Percentiles rank a stretch among this genome's conserved stretches.
Evolutionary conservation across 2,113 vertebrate genomes (phyloP).

Genomic region (Stomatorhinus ivindoensis): DNA sequence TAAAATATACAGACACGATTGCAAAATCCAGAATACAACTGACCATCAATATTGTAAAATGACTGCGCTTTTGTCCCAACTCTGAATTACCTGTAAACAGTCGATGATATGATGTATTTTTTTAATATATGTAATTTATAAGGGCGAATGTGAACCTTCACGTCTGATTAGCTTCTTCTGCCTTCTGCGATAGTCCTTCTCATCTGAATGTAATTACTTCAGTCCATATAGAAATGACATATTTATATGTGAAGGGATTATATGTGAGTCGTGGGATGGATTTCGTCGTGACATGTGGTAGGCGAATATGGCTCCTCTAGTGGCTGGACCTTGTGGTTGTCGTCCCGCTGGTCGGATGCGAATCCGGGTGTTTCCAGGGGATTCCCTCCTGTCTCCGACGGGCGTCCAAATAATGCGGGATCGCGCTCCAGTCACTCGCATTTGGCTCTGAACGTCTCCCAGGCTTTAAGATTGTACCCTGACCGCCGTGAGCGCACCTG

Average conservation of each 20-base stretch:
- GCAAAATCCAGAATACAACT: neutral
- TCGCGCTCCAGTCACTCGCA: neutral
- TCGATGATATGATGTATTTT: neutral
- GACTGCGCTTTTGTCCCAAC: neutral
- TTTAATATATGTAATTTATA: neutral
- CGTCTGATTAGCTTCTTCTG: neutral
- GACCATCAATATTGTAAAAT: neutral
- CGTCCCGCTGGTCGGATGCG: neutral
- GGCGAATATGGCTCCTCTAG: neutral
- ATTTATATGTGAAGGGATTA: neutral
- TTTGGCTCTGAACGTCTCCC: neutral
- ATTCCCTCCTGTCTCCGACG: neutral
- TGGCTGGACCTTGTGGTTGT: neutral
- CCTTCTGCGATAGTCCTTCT: neutral
- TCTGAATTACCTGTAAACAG: neutral
- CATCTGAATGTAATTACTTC: neutral
- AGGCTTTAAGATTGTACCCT: neutral
- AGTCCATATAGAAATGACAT: neutral
- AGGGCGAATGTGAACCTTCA: neutral
- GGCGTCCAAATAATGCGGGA: neutral
- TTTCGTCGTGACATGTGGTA: neutral
- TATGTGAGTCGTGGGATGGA: neutral
- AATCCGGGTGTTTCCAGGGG: neutral
- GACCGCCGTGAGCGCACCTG: neutral
- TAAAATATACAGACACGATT: neutral